Percentiles rank a stretch among this genome's conserved stretches.
Conservation (phyloP, 2,888 invertebrate species). For the Laothoe populi region DNA sequence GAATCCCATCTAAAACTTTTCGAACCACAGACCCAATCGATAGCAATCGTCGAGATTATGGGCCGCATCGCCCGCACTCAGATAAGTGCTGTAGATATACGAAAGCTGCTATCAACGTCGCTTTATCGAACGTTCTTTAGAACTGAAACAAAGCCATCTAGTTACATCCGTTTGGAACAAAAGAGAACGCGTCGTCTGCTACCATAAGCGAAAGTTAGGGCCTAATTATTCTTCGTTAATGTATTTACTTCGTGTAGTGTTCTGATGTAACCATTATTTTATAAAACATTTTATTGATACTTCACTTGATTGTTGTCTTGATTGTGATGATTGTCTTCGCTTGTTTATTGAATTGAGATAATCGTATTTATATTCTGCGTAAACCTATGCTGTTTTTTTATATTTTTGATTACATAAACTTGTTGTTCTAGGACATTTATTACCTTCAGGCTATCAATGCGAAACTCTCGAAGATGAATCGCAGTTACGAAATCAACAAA, state of each 20-base stretch:
- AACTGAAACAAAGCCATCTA: conserved; percentile 30
- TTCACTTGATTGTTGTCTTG: no score
- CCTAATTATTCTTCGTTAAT: background rate
- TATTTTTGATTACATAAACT: no score
- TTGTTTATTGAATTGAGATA: no score
- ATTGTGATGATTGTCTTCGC: no score
- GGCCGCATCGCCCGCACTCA: conserved; percentile 38
- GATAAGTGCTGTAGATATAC: conserved; percentile 18
- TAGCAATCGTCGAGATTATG: conserved; percentile 64
- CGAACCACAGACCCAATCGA: conserved; percentile 36
- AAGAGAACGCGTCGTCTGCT: background rate
- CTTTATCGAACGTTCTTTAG: conserved; percentile 32
- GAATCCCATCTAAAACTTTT: conserved; percentile 6
- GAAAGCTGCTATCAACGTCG: conserved; percentile 22
- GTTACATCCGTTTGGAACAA: conserved; percentile 28
- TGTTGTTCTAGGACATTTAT: no score
- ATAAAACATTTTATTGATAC: no score
- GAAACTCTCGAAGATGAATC: no score
- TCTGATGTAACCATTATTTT: no score
- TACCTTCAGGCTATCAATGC: no score
- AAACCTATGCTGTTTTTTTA: no score
- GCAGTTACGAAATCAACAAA: background rate
- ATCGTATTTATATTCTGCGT: no score
- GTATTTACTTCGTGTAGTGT: no score
- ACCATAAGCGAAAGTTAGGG: background rate